Conservation (phyloP, 2,888 invertebrate genomes). For the Uropetala carovei region DNA sequence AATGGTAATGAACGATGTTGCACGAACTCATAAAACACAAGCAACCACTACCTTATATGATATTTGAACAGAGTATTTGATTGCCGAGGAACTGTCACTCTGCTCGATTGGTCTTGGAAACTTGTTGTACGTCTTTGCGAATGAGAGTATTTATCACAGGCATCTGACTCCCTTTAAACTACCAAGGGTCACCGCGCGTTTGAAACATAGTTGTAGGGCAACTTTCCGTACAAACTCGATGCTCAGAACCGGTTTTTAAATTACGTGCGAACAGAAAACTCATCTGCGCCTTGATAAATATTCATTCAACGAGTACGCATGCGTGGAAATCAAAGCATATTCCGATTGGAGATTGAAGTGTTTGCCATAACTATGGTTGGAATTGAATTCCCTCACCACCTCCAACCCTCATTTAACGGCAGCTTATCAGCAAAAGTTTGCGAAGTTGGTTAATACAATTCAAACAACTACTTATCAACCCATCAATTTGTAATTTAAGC, state of each 20-base stretch:
- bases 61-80: neutral
- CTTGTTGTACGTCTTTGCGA: neutral
- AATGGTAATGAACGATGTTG: too few relatives aligned
- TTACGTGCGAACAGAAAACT: slow-evolving; percentile 5
- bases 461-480: too few relatives aligned
- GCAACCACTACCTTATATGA: neutral
- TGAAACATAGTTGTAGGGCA: neutral
- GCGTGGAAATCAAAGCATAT: neutral
- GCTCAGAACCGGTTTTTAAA: slow-evolving; percentile 9
- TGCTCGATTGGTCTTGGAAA: neutral
- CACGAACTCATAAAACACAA: neutral
- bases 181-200: neutral
- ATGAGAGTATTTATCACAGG: neutral
- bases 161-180: slow-evolving; percentile 31
- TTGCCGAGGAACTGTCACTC: neutral
- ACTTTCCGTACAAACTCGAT: neutral
- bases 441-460: too few relatives aligned
- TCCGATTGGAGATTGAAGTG: too few relatives aligned
- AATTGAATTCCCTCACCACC: too few relatives aligned
- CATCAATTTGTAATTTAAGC: too few relatives aligned
- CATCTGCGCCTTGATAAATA: slow-evolving; percentile 9
- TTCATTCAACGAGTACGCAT: neutral
- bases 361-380: too few relatives aligned
- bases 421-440: too few relatives aligned
- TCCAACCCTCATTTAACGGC: too few relatives aligned